Conservation (phyloP, 2,113 vertebrate species). For the Myocastor coypus region DNA sequence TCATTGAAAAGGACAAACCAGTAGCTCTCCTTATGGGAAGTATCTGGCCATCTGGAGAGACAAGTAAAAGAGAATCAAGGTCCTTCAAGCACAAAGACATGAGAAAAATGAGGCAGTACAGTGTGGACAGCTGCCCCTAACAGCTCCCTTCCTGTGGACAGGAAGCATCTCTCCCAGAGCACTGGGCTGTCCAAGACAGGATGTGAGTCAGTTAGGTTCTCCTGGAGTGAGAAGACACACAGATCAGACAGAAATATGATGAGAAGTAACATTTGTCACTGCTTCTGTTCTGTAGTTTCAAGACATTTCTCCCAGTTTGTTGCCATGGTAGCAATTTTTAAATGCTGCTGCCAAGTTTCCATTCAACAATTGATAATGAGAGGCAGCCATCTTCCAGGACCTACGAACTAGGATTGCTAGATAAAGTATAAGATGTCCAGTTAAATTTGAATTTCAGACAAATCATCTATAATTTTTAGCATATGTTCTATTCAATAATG, state of each 20-base stretch:
- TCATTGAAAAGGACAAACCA: background rate
- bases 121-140: background rate
- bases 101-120: background rate
- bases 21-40: background rate
- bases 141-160: background rate
- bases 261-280: background rate
- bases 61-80: background rate
- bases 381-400: background rate
- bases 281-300: slow-evolving; percentile 31
- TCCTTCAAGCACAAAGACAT: background rate
- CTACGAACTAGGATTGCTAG: background rate
- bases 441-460: slow-evolving; percentile 57
- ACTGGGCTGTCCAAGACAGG: background rate
- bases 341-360: slow-evolving; percentile 47
- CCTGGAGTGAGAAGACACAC: slow-evolving; percentile 10
- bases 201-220: background rate
- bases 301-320: slow-evolving; percentile 16
- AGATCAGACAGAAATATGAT: slow-evolving; percentile 47
- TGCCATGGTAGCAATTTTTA: slow-evolving; percentile 50
- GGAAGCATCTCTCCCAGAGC: background rate
- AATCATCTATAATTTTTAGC: slow-evolving; percentile 29
- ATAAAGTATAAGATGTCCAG: slow-evolving; percentile 13
- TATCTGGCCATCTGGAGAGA: background rate
- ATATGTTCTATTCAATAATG: background rate
- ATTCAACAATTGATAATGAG: slow-evolving; percentile 16